Conservation (phyloP, 2,888 invertebrate species). For the Cepaea hortensis region DNA sequence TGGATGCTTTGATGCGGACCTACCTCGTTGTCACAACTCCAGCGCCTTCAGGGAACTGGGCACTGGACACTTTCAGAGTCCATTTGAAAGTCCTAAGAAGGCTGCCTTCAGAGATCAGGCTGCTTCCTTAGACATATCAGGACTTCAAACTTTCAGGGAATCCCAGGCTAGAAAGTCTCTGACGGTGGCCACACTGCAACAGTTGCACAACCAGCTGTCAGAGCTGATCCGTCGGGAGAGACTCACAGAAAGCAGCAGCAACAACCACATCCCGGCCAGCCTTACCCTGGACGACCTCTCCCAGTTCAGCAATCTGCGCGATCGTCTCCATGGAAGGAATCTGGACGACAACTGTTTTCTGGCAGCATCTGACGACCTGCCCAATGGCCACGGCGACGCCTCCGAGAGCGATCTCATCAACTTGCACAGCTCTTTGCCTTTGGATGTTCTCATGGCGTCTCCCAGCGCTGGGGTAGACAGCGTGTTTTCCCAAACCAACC, state of each 20-base stretch:
- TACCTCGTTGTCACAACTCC: no score
- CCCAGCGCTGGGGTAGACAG: neutral
- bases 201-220: constrained; percentile 11
- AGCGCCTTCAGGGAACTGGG: no score
- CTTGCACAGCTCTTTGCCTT: constrained; percentile 14
- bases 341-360: constrained; percentile 1
- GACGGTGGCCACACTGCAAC: neutral
- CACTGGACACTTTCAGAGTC: no score
- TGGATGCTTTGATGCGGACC: no score
- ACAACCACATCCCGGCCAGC: neutral
- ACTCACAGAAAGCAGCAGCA: neutral
- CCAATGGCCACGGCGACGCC: neutral
- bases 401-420: constrained; percentile 15
- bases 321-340: neutral
- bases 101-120: no score
- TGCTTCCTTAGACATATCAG: no score
- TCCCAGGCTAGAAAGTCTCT: neutral
- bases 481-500: neutral
- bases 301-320: no score
- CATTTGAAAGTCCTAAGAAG: no score
- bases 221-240: constrained; percentile 1
- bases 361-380: neutral
- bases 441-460: constrained; percentile 26
- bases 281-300: no score
- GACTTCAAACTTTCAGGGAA: neutral